phyloP scores from a whole-genome alignment of 2,888 invertebrate species.

The Phengaris arion region DNA sequence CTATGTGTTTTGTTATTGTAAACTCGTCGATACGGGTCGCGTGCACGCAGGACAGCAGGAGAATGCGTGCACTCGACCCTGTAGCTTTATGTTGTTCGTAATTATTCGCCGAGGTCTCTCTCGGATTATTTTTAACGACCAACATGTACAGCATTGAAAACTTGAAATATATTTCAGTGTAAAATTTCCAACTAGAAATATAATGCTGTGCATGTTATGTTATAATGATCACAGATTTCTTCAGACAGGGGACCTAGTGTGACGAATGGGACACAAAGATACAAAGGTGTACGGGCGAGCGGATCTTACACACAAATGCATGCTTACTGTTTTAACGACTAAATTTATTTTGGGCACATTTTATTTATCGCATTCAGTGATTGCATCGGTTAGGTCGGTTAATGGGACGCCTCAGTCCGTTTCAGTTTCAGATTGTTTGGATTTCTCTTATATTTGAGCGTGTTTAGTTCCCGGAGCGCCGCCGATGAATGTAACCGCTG shows the following conservation, averaged over 20 bases:
- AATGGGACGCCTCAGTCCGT: slow-evolving; percentile 42
- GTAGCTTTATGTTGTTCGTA: slow-evolving; percentile 78
- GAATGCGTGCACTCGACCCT: slow-evolving; percentile 63
- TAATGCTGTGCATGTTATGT: slow-evolving; percentile 53
- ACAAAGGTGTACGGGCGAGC: slow-evolving; percentile 73
- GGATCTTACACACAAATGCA: slow-evolving; percentile 70
- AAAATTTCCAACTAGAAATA: slow-evolving; percentile 31
- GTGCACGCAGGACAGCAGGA: slow-evolving; percentile 54
- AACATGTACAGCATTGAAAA: slow-evolving; percentile 50
- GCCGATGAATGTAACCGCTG: slow-evolving; percentile 95
- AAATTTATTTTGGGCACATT: slow-evolving; percentile 50
- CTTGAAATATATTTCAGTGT: slow-evolving; percentile 31
- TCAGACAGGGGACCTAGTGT: slow-evolving; percentile 63
- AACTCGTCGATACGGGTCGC: slow-evolving; percentile 70
- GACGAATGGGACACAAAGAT: slow-evolving; percentile 65
- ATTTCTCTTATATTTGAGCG: slow-evolving; percentile 54
- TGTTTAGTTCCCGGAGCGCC: slow-evolving; percentile 96
- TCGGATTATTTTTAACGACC: slow-evolving; percentile 51
- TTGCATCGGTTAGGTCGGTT: slow-evolving; percentile 63
- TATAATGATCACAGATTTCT: slow-evolving; percentile 59
- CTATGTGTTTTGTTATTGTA: slow-evolving; percentile 78
- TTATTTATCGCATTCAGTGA: slow-evolving; percentile 74
- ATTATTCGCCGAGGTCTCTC: slow-evolving; percentile 57
- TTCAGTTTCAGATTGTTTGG: slow-evolving; percentile 58
- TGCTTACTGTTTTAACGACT: slow-evolving; percentile 57